Base-by-base conservation (phyloP, 1,140 invertebrate genomes). In the Drosophila albomicans region DNA sequence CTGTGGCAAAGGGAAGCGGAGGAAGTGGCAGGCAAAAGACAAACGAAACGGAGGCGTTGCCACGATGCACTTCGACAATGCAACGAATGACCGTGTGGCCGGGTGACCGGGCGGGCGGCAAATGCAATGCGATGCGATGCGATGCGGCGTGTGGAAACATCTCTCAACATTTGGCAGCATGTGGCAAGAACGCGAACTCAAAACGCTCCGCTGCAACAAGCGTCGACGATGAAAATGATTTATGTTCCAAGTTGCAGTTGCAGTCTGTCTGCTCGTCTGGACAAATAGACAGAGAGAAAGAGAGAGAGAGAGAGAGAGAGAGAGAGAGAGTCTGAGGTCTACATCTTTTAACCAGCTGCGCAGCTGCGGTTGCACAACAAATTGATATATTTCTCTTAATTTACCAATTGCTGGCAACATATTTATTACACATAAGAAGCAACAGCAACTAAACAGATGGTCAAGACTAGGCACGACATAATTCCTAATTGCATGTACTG, bases 141-240 rank as follows among this genome's bases (percentile, higher is more conserved):
- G 49, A 73, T 28, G 35, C 30, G 54, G 46, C 7, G 49, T 67
- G 62, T 32, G 28, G 48, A 71, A 70, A 66, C 70, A 72, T 65
- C 73, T 69, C 74, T 72, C 67, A 82, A 79, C 82, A 85, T 86
- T 87, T 86, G 82, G 82, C 82, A 82, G 82, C 82, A 86, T 86
- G 82, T 86, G 82, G 82, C 82, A 86, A 86, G 82, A 87, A 87
- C 71, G 79, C 78, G 78, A 66, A 75, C 81, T 67, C 51, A 32
- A 78, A 67, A 79, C 72, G 82, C 75, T 66, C 59, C 79, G 75
- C 25, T 86, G 82, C 82, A 86, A 87, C 82, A 87, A 82, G 82
- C 75, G 75, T 28, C 72, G 58, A 38, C 57, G 43, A 70, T 75
- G 58, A 70, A 70, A 75, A 75, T 75, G 72, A 75, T 75, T 75